Evolutionary conservation across 2,113 vertebrate genomes (phyloP), one percentile per base, ranked within the genome.

Genomic region (Gnathonemus longibarbis): DNA sequence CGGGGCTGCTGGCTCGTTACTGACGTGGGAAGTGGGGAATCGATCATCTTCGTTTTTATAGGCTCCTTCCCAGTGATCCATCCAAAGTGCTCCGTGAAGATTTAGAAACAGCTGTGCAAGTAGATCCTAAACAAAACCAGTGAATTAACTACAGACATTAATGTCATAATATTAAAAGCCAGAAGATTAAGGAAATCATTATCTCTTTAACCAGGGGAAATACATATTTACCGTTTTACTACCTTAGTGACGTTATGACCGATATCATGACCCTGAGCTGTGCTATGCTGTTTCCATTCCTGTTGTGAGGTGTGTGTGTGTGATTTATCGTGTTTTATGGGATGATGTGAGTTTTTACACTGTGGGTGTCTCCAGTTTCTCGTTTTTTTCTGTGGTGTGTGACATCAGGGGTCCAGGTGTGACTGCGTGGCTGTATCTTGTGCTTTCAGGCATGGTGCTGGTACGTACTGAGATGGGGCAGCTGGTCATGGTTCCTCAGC

Each of bases 401-500:
- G 46, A 13, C 24, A 50, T 13, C 84, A 86, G 84, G 84, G 46
- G 48, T 50, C 15, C 74, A 42, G 35, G 15, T 80, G 13, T 80
- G 74, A 80, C 35, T 39, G 13, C 2, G 2, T 17, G 15, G 27
- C 45, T 86, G 11, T 83, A 13, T 89, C 46, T 42, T 53, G 90
- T 86, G 88, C 70, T 50, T 2, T 70, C 86, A 98, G 97, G 97
- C 50, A 97, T 97, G 97, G 96, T 97, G 24, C 91, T 98, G 94
- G 97, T 98, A 84, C 96, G 97, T 42, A 98, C 97, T 0, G 97
- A 98, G 80, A 91, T 97, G 24, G 97, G 97, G 0, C 96, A 98
- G 92, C 94, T 97, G 15, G 96, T 97, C 10, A 96, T 97, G 97
- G 96, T 97, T 92, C 97, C 96, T 35, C 97, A 98, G 94, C 97